These are phyloP conservation scores for Malacoctenus gilli DNA, from an alignment of 2,797 vertebrate species.

Conservation along the genomic window DNA sequence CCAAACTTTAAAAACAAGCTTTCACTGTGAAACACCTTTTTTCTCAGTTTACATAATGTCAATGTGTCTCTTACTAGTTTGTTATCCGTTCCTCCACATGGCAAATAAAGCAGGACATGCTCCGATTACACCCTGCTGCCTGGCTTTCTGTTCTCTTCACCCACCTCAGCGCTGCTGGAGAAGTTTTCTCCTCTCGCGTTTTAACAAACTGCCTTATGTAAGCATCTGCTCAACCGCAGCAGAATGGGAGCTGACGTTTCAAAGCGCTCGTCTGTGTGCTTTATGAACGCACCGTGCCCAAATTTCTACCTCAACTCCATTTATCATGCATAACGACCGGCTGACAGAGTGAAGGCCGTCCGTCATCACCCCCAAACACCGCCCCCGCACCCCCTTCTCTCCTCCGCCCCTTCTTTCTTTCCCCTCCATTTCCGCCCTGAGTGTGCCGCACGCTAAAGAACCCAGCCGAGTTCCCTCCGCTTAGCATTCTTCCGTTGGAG, in stretches of 20 bases:
- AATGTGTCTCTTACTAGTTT: no score
- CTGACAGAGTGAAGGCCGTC: conserved; percentile 81
- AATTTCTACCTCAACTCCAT: conserved; percentile 73
- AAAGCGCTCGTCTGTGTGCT: conserved; percentile 62
- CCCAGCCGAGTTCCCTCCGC: conserved; percentile 35
- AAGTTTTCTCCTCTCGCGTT: conserved; percentile 58
- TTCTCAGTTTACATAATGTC: no score
- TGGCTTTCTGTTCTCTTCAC: conserved; percentile 40
- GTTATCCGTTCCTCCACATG: no score
- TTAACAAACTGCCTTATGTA: conserved; percentile 77
- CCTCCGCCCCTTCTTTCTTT: conserved; percentile 46
- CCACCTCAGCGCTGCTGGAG: conserved; percentile 42
- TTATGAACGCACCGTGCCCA: conserved; percentile 60
- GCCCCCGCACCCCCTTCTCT: conserved; percentile 34
- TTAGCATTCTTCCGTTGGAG: conserved; percentile 38
- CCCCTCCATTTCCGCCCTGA: conserved; percentile 27
- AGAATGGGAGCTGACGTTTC: conserved; percentile 79
- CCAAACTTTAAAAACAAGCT: no score
- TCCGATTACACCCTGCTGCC: conserved; percentile 53
- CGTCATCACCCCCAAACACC: conserved; percentile 69
- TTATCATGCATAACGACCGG: conserved; percentile 76
- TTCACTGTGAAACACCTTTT: no score
- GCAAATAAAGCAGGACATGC: conserved; percentile 43
- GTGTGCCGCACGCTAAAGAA: conserved; percentile 38
- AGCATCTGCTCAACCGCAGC: conserved; percentile 77